A percentile compares a stretch with the other conserved stretches of the same genome.
Conservation (phyloP, 2,113 vertebrate genomes). For the Spizaetus ornatus region DNA sequence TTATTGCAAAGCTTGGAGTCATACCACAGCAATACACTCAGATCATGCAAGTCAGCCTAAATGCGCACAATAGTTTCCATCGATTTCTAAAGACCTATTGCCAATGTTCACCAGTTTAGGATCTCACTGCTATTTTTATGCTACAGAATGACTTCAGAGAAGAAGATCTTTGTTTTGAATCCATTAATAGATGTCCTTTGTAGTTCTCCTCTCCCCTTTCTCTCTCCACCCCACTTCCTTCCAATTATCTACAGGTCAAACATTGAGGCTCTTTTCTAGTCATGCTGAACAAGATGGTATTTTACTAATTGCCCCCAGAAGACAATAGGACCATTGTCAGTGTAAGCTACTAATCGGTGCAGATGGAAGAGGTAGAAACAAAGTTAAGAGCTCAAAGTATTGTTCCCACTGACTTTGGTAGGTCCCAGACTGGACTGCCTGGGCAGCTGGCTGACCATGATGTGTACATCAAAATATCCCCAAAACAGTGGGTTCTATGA, state of each 20-base stretch:
- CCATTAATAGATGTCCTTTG: not conserved
- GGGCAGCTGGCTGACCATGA: not conserved
- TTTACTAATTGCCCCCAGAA: not conserved
- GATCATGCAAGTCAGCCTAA: not conserved
- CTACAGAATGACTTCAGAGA: not conserved
- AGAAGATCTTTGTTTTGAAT: not conserved
- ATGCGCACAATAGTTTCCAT: not conserved
- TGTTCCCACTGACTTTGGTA: not conserved
- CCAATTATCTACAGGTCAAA: not conserved
- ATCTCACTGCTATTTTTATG: not conserved
- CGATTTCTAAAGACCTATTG: rapidly evolving
- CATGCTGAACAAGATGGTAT: not conserved
- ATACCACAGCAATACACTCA: not conserved
- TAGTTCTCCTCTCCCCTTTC: not conserved
- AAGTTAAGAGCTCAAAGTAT: not conserved
- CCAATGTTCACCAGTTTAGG: not conserved
- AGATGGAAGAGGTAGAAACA: not conserved
- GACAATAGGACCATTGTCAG: not conserved
- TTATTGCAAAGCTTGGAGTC: not conserved
- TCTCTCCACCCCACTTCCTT: not conserved
- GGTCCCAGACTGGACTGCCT: not conserved
- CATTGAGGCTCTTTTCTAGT: not conserved
- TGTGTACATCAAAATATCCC: not conserved
- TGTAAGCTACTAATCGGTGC: not conserved
- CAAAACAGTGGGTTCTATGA: not conserved